Conservation (phyloP, 2,797 vertebrate species). For the Trachops cirrhosus region DNA sequence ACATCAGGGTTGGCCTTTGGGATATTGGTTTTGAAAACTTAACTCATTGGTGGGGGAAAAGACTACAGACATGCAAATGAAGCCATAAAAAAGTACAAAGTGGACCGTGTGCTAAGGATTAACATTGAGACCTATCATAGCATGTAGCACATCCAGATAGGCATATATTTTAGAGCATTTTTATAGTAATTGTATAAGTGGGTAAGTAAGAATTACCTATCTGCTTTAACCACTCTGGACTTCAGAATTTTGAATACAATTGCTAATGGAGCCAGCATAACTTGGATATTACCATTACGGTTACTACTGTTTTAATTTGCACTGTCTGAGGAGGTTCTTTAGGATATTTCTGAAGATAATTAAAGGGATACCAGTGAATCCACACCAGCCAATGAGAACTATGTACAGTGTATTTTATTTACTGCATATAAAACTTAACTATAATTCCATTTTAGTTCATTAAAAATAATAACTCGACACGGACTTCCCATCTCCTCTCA, state of each 20-base stretch:
- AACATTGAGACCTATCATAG: neutral
- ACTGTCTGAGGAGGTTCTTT: neutral
- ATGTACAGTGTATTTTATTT: neutral
- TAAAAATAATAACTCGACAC: neutral
- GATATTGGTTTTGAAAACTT: constrained; percentile 58
- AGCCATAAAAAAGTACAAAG: neutral
- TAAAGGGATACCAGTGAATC: neutral
- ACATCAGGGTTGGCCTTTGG: constrained; percentile 41
- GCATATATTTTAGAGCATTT: neutral
- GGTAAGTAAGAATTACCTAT: neutral
- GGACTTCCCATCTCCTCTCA: neutral
- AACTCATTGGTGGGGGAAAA: neutral
- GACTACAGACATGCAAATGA: neutral
- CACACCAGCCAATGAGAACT: neutral
- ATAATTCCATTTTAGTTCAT: constrained; percentile 30
- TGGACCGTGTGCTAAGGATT: neutral
- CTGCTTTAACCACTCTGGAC: neutral
- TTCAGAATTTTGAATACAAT: neutral
- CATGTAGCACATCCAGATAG: neutral
- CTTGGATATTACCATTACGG: neutral
- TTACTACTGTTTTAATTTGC: neutral
- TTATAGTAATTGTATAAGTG: neutral
- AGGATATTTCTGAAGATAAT: neutral
- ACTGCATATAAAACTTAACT: neutral
- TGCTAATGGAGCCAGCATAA: neutral